phyloP scores from a whole-genome alignment of 2,888 invertebrate species.

The Tryphoninae sp. region DNA sequence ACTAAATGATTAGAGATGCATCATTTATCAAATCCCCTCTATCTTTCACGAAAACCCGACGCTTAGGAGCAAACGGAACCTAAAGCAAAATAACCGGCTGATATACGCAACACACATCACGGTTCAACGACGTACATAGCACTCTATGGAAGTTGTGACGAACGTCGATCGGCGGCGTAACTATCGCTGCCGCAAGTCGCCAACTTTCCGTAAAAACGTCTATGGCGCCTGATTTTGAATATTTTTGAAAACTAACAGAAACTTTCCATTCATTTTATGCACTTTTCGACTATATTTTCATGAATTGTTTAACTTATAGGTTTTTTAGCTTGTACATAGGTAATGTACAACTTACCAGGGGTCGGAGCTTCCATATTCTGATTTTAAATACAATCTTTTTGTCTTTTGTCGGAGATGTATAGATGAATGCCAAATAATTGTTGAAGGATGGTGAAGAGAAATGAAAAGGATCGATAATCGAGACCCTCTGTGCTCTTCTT shows the following conservation, averaged over 20 bases:
- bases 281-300: not conserved
- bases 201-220: not conserved
- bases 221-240: not conserved
- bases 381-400: too few species aligned
- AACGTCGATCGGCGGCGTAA: conserved; percentile 25
- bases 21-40: not conserved
- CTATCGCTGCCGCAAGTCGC: not conserved
- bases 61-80: conserved; percentile 51
- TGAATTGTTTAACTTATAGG: too few species aligned
- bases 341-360: too few species aligned
- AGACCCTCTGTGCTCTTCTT: too few species aligned
- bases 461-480: too few species aligned
- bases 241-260: not conserved
- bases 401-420: too few species aligned
- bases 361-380: too few species aligned
- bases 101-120: not conserved
- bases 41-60: not conserved
- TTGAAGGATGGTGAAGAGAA: too few species aligned
- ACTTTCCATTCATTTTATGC: not conserved
- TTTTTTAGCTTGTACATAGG: too few species aligned
- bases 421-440: too few species aligned
- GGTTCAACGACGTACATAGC: not conserved
- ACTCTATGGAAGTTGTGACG: conserved; percentile 1
- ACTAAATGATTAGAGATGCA: too few species aligned
- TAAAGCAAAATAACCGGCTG: conserved; percentile 21